Percentiles rank a stretch among this genome's conserved stretches.
Conservation (phyloP, 2,888 invertebrate species). For the Harmothoe impar region DNA sequence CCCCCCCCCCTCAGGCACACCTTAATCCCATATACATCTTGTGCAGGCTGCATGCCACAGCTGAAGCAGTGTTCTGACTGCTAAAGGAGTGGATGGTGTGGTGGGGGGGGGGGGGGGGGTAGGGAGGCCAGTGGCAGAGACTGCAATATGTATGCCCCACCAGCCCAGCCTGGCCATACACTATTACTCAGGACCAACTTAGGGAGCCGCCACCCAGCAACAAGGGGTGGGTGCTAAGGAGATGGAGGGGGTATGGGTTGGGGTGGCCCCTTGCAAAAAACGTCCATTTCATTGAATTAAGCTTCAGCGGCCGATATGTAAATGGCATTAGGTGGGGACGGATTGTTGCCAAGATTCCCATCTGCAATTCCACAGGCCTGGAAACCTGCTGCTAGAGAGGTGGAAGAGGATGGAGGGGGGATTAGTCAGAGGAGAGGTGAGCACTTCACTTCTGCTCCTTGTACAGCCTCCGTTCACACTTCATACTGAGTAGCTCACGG, state of each 20-base stretch:
- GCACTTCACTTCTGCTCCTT: too few species aligned
- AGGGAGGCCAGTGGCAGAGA: neutral
- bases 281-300: conserved; percentile 59
- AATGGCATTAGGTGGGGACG: conserved; percentile 58
- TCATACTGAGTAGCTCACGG: too few species aligned
- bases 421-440: too few species aligned
- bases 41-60: neutral
- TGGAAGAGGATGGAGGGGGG: neutral
- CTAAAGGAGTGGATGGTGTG: neutral
- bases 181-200: conserved; percentile 10
- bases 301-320: conserved; percentile 40
- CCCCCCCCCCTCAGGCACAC: too few species aligned
- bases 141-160: conserved; percentile 31
- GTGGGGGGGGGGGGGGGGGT: neutral
- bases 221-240: neutral
- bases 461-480: too few species aligned
- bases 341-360: conserved; percentile 60
- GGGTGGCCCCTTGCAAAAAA: conserved; percentile 14
- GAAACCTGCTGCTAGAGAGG: neutral
- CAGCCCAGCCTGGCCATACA: neutral
- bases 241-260: neutral
- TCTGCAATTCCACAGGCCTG: conserved; percentile 57
- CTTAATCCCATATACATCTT: neutral
- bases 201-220: neutral
- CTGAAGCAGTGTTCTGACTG: too few species aligned